Conservation (phyloP, 1,140 invertebrate species). For the Lasioglossum albipes region DNA sequence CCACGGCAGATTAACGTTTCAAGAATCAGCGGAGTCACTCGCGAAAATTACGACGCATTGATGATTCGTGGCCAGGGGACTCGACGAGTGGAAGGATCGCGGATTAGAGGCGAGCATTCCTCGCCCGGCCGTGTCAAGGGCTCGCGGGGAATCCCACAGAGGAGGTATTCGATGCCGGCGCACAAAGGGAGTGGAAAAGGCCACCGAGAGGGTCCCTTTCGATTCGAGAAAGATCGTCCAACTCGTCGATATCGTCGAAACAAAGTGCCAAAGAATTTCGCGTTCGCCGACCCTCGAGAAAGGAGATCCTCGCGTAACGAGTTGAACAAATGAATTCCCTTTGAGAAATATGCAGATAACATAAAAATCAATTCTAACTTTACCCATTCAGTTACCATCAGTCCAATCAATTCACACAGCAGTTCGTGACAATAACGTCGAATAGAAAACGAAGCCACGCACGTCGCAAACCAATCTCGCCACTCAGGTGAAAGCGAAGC, state of each 20-base stretch:
- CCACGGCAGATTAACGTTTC: conserved; percentile 42
- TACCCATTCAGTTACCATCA: too few species aligned
- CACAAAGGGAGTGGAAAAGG: conserved; percentile 2
- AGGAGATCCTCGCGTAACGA: too few species aligned
- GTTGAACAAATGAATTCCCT: too few species aligned
- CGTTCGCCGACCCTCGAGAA: too few species aligned
- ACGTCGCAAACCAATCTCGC: background rate
- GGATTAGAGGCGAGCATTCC: conserved; percentile 21
- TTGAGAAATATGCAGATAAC: too few species aligned
- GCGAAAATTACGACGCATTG: conserved; percentile 36
- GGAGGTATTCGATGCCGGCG: background rate
- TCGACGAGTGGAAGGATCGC: conserved; percentile 25
- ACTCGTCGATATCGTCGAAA: background rate
- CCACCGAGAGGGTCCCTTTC: background rate
- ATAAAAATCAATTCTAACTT: too few species aligned
- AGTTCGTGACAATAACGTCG: background rate
- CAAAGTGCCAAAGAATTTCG: background rate
- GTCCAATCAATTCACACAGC: background rate
- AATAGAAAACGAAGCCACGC: background rate
- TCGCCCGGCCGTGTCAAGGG: background rate
- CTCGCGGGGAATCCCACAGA: conserved; percentile 4
- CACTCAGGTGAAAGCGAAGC: background rate
- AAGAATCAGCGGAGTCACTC: conserved; percentile 41
- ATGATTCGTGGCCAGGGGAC: conserved; percentile 18
- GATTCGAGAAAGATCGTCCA: background rate